Evolutionary conservation across 2,888 invertebrate species (phyloP), one percentile per base, ranked within the genome.

Genomic region (Lithophane semibrunnea): DNA sequence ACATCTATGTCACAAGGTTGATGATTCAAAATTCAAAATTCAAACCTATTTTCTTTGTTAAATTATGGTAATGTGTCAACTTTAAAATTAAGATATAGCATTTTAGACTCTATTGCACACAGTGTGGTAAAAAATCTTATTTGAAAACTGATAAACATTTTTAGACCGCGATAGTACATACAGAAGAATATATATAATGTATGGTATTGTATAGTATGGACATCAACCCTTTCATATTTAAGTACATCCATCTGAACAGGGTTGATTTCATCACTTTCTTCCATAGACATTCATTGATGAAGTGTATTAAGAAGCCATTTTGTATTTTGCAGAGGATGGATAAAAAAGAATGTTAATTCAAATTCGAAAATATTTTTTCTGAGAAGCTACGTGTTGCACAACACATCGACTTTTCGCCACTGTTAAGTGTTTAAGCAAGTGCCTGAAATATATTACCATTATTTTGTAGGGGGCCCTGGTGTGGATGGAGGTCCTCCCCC

Each of bases 401-500:
- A 58, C 37, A 63, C 12, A n/a, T 1, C 10, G 18, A 61, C 18
- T 37, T 16, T 29, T 58, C 13, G 9, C 49, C 47, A 47, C 18
- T 68, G 3, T 8, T 47, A 21, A 37, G 44, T n/a, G n/a, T 47
- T 75, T 21, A 24, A 37, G 12, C n/a, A 44, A 37, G n/a, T 37
- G 4, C 49, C 16, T 61, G 5, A 56, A 37, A 54, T 58, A 42
- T 9, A 54, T 65, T 29, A 47, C 37, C 5, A n/a, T 73, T 71
- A 21, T 44, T 67, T 63, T 84, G 10, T 92, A 95, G 97, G 97
- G 71, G 97, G 97, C 56, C 96, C 97, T 74, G 97, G 97, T 12
- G 97, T 97, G 75, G 98, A 98, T 88, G 98, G 98, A 82, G 98
- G 98, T 0, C 99, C 99, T 3, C 99, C 98, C 63, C 98, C 98